Conservation (phyloP, 2,113 vertebrate genomes). For the Sigmodon hispidus region DNA sequence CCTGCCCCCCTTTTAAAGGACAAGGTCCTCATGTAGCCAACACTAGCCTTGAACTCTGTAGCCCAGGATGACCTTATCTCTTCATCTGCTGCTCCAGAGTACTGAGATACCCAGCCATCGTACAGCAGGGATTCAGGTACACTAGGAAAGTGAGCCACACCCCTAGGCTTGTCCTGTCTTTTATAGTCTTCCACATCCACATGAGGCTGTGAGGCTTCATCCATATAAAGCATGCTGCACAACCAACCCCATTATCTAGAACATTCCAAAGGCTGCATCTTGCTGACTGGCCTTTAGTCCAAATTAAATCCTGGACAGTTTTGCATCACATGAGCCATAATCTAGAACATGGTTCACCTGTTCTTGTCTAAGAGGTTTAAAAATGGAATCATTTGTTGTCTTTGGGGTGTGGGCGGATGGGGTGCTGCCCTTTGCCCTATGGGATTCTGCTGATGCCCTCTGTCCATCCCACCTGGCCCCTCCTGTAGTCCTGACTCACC, state of each 20-base stretch:
- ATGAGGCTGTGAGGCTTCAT: no score
- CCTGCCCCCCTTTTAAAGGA: neutral
- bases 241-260: neutral
- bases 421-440: neutral
- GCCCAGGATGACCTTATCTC: no score
- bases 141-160: neutral
- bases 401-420: neutral
- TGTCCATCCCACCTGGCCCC: neutral
- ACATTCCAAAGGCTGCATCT: fast-evolving
- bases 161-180: no score
- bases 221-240: fast-evolving
- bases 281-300: neutral
- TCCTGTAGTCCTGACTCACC: slow-evolving; percentile 22
- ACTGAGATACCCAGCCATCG: neutral
- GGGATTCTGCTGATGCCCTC: neutral
- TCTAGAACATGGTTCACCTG: neutral
- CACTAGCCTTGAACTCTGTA: no score
- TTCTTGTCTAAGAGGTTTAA: neutral
- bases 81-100: neutral
- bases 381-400: neutral
- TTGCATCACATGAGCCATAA: neutral
- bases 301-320: neutral
- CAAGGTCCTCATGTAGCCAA: neutral
- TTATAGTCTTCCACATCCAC: fast-evolving
- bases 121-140: neutral